Evolutionary conservation across 1,140 invertebrate species (phyloP), one percentile per base, ranked within the genome.

Genomic region (Heliconius congener): DNA sequence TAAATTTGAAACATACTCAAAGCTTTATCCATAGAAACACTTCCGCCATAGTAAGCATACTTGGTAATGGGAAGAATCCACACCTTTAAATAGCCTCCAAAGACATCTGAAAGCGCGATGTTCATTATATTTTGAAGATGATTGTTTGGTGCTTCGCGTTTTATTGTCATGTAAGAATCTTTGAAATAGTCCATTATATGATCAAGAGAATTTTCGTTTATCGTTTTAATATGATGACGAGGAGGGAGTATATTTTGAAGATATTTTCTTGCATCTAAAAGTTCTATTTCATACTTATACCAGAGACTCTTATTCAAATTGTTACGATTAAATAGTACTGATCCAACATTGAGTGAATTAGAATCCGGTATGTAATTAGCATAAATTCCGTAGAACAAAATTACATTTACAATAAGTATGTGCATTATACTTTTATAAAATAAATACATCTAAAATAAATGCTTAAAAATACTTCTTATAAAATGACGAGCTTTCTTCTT

Each of bases 41-140:
- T 85, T 30, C 93, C 93, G 39, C 86, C 88, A 60, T 94, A 94
- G 74, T 86, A 94, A 0, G 87, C 81, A 4, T 88, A 86, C 82
- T 91, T 93, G 8, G 90, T 87, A 8, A 92, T 81, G 0, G 93
- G 93, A 46, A 93, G 73, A 3, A 89, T 82, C 87, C 88, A 91
- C 9, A 86, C 77, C 85, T 92, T 93, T 4, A 93, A 60, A 73
- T 91, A 93, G 8, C 93, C 92, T 71, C 91, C 93, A 16, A 93
- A 72, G 6, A 81, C 84, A 78, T 94, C 93, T 0, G 90, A 91
- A 1, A 91, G 78, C 8, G 91, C 91, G 18, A 78, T 82, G 8
- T 88, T 86, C 83, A 94, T 85, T 1, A 90, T 82, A 34, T 82
- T 83, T 52, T 85, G 78, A 13, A 82, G 55, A 74, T 81, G 74